Percentiles rank a stretch among this genome's conserved stretches.
Evolutionary conservation across 1,140 invertebrate genomes (phyloP).

Genomic region (Pseudomyrmex concolor): DNA sequence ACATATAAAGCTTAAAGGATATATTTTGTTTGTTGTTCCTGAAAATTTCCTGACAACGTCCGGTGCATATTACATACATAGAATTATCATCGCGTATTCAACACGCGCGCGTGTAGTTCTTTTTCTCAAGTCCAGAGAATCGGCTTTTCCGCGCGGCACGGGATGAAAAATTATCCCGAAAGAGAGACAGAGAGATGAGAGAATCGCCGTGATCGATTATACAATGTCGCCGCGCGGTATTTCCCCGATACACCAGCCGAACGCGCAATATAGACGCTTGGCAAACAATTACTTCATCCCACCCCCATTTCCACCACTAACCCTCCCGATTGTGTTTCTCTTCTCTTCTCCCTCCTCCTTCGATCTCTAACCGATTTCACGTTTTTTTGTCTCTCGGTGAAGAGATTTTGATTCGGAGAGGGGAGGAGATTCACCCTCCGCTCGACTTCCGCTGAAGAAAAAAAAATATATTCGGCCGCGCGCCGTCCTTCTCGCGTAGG

Average conservation of each 20-base stretch:
- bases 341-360: neutral
- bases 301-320: neutral
- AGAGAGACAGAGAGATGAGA: slow-evolving; percentile 28
- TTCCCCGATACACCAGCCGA: slow-evolving; percentile 55
- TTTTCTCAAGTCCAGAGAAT: too few relatives aligned
- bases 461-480: slow-evolving; percentile 46
- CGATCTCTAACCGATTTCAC: slow-evolving; percentile 11
- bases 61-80: neutral
- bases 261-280: slow-evolving; percentile 66
- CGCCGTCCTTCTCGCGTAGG: slow-evolving; percentile 48
- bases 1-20: neutral
- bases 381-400: slow-evolving; percentile 44
- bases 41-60: neutral
- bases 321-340: neutral
- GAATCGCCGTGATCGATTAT: slow-evolving; percentile 48
- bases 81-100: neutral
- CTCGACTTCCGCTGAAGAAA: slow-evolving; percentile 58
- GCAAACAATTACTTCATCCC: slow-evolving; percentile 60
- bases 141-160: too few relatives aligned
- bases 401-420: slow-evolving; percentile 67
- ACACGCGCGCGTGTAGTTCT: too few relatives aligned
- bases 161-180: too few relatives aligned
- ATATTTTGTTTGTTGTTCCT: neutral
- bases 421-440: slow-evolving; percentile 52
- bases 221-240: slow-evolving; percentile 53